Evolutionary conservation across 1,140 invertebrate genomes (phyloP), one percentile per base, ranked within the genome.

Genomic region (Drosophila kepulauana): DNA sequence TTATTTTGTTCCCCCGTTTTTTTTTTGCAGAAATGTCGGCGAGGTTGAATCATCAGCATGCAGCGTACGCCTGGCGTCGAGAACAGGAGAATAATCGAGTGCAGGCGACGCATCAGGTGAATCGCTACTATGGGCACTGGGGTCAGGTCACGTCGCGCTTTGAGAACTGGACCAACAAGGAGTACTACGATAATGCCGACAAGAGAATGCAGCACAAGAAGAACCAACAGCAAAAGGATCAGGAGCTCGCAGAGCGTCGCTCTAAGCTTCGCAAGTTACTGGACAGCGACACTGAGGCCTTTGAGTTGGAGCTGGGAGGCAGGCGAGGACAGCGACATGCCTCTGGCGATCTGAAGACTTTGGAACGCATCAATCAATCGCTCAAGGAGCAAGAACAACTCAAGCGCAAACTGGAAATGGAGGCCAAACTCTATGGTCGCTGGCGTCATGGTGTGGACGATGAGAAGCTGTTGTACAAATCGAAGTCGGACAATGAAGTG

Each of bases 141-240:
- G 89, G 82, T 20, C 88, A 91, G 76, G 91, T 92, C 43, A 92
- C 92, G 8, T 77, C 82, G 1, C 81, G 87, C 43, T 92, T 92
- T 71, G 91, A 93, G 13, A 92, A 93, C 75, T 94, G 93, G 87
- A 94, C 94, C 45, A 93, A 93, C 45, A 93, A 93, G 49, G 82
- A 93, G 65, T 93, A 94, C 76, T 94, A 94, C 58, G 81, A 93
- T 49, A 91, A 93, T 54, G 93, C 93, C 4, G 93, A 92, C 33
- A 78, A 93, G 59, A 64, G 92, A 51, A 35, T 93, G 8, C 86
- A 91, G 59, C 72, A 92, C 2, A 68, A 89, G 2, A 78, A 91
- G 91, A 61, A 92, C 5, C 93, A 93, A 62, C 81, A 85, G 43
- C 91, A 92, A 10, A 94, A 94, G 77, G 80, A 92, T 5, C 91